Evolutionary conservation across 2,888 invertebrate genomes (phyloP).

Genomic region (Germaria angustata): DNA sequence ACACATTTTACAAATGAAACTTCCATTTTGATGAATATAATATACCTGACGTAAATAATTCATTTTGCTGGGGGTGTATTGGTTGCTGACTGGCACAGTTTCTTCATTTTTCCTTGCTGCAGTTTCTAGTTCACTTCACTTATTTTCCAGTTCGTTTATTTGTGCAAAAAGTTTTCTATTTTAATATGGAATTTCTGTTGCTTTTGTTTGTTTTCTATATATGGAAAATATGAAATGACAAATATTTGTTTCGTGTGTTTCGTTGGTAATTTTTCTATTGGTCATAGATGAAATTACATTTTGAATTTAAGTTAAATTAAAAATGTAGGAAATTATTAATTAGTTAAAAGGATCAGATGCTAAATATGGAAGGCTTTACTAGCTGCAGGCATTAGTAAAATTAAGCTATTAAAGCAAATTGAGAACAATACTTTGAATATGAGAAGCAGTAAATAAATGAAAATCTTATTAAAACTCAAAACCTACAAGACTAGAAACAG

Average conservation of each 20-base stretch:
- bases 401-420: background rate
- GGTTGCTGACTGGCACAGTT: background rate
- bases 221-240: slow-evolving; percentile 21
- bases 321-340: slow-evolving; percentile 9
- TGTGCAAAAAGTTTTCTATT: slow-evolving; percentile 32
- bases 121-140: slow-evolving; percentile 37
- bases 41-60: background rate
- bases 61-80: slow-evolving; percentile 28
- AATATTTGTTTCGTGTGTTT: slow-evolving; percentile 22
- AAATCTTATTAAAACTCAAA: too few relatives aligned
- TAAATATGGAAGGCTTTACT: background rate
- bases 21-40: background rate
- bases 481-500: too few relatives aligned
- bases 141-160: slow-evolving; percentile 57
- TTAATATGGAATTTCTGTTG: background rate
- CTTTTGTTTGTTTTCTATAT: background rate
- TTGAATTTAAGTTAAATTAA: slow-evolving; percentile 17
- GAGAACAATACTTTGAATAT: background rate
- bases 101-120: slow-evolving; percentile 8
- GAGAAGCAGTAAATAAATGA: too few relatives aligned
- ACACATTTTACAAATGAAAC: background rate
- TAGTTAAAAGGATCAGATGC: background rate
- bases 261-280: slow-evolving; percentile 27
- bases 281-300: background rate
- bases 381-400: background rate